These are phyloP conservation scores for Syngnathoides biaculeatus DNA, from an alignment of 2,113 vertebrate genomes.

Conservation along the genomic window DNA sequence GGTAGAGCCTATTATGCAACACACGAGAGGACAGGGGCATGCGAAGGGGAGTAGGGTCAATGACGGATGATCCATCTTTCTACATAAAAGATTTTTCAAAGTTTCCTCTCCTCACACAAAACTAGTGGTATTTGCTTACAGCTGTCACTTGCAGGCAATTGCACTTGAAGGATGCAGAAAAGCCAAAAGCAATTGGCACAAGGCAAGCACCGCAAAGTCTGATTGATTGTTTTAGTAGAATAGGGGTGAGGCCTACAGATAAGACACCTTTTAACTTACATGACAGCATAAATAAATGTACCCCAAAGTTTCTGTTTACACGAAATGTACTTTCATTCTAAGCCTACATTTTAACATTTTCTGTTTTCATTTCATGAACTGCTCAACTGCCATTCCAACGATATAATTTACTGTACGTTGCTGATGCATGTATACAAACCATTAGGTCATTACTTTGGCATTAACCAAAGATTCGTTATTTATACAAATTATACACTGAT, in stretches of 20 bases:
- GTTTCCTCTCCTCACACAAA: conserved; percentile 46
- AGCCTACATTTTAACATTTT: background rate
- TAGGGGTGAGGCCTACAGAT: background rate
- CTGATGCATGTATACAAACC: too few relatives aligned
- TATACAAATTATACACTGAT: too few relatives aligned
- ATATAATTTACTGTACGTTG: background rate
- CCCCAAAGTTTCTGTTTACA: background rate
- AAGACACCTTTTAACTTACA: background rate
- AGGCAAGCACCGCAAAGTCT: background rate
- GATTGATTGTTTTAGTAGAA: background rate
- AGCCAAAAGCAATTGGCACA: conserved; percentile 3
- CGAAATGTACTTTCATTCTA: background rate
- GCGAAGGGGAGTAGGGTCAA: conserved; percentile 28
- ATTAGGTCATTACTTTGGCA: too few relatives aligned
- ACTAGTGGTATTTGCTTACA: conserved; percentile 42
- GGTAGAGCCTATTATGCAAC: conserved; percentile 64
- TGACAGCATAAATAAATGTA: background rate
- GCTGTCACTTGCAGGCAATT: conserved; percentile 41
- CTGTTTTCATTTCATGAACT: background rate
- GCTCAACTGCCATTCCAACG: background rate
- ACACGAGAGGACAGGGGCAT: conserved; percentile 33
- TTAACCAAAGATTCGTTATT: too few relatives aligned
- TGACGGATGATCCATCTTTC: conserved; percentile 58
- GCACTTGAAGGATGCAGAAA: conserved; percentile 22
- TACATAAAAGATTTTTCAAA: conserved; percentile 57